phyloP scores from a whole-genome alignment of 2,797 vertebrate species.

The Sebastolobus alascanus region DNA sequence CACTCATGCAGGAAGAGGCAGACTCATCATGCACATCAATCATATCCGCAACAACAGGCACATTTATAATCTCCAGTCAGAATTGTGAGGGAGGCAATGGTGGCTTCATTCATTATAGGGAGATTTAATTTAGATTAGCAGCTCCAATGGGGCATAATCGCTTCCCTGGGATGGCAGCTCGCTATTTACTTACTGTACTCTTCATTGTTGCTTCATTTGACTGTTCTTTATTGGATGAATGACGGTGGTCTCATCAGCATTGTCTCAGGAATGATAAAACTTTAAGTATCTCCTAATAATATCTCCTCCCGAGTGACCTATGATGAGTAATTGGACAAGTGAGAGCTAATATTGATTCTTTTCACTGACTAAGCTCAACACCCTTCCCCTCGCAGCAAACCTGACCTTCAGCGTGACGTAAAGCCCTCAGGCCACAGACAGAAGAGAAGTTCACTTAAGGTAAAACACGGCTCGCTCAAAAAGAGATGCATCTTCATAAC shows the following conservation, averaged over 20 bases:
- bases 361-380: slow-evolving; percentile 52
- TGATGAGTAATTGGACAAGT: slow-evolving; percentile 61
- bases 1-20: slow-evolving; percentile 10
- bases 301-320: slow-evolving; percentile 57
- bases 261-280: slow-evolving; percentile 64
- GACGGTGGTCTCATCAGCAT: slow-evolving; percentile 60
- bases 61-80: slow-evolving; percentile 74
- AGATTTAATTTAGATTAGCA: slow-evolving; percentile 87
- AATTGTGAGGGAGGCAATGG: slow-evolving; percentile 70
- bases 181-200: slow-evolving; percentile 79
- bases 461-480: slow-evolving; percentile 28
- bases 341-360: slow-evolving; percentile 64
- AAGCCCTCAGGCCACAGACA: slow-evolving; percentile 22
- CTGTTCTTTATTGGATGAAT: slow-evolving; percentile 57
- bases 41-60: slow-evolving; percentile 67
- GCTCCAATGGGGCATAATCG: slow-evolving; percentile 72
- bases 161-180: slow-evolving; percentile 71
- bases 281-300: slow-evolving; percentile 60
- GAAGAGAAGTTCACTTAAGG: slow-evolving; percentile 30
- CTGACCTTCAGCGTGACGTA: slow-evolving; percentile 58
- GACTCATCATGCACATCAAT: slow-evolving; percentile 65
- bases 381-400: slow-evolving; percentile 21
- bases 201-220: slow-evolving; percentile 71
- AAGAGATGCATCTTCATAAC: slow-evolving; percentile 51
- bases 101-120: slow-evolving; percentile 79